Conservation (phyloP, 2,113 vertebrate species). For the Crypturellus undulatus region DNA sequence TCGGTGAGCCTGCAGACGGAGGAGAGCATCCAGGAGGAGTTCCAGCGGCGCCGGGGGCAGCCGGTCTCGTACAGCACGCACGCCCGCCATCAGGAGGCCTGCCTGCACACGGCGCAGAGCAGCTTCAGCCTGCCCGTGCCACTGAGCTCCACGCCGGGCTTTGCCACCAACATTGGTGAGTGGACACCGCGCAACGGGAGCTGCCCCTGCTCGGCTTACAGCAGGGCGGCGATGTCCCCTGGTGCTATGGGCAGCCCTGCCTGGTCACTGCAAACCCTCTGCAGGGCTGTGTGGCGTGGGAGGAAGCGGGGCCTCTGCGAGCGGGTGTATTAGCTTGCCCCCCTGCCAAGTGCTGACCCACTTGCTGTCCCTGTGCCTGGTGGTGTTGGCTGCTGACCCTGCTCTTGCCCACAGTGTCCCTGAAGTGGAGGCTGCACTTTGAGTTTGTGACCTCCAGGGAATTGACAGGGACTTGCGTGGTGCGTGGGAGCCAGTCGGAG, state of each 20-base stretch:
- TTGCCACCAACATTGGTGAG: conserved; percentile 93
- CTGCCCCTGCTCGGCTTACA: not conserved
- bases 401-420: conserved; percentile 46
- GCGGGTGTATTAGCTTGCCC: not conserved
- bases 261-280: not conserved
- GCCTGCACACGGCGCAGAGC: conserved; percentile 93
- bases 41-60: conserved; percentile 86
- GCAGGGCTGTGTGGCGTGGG: not conserved
- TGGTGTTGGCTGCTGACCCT: not conserved
- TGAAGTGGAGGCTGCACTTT: conserved; percentile 81
- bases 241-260: not conserved
- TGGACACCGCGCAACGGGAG: not conserved
- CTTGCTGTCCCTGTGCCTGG: not conserved
- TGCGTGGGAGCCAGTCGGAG: conserved; percentile 87
- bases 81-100: conserved; percentile 93
- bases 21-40: conserved; percentile 90
- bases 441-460: conserved; percentile 94
- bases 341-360: not conserved
- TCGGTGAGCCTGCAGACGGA: conserved; percentile 95
- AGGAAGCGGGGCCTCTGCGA: not conserved
- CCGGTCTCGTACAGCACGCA: conserved; percentile 86
- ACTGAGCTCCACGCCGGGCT: conserved; percentile 92
- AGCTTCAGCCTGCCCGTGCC: conserved; percentile 96
- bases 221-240: rapidly evolving
- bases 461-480: conserved; percentile 80